Conservation (phyloP, 2,797 vertebrate genomes). For the Myotis findleyi region DNA sequence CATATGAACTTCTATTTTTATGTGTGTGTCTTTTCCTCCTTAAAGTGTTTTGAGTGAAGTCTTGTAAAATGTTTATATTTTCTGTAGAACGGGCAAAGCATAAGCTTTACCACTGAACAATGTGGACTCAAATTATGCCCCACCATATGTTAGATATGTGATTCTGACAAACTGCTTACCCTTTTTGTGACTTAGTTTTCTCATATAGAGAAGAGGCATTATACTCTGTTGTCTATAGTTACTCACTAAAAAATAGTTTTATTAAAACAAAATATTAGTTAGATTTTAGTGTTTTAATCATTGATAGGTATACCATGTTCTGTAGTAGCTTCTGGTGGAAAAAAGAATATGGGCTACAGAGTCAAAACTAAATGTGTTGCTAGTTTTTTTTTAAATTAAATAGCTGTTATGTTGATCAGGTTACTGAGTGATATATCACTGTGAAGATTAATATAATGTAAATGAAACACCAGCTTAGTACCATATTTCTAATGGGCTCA, state of each 20-base stretch:
- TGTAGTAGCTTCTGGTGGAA: neutral
- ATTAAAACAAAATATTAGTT: neutral
- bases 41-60: slow-evolving; percentile 22
- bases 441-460: neutral
- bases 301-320: neutral
- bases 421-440: neutral
- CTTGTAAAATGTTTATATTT: neutral
- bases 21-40: neutral
- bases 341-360: neutral
- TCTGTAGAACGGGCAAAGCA: neutral
- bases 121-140: neutral
- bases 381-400: neutral
- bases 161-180: neutral
- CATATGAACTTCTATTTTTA: neutral
- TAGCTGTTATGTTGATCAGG: neutral
- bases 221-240: neutral
- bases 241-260: neutral
- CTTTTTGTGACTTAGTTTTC: slow-evolving; percentile 9
- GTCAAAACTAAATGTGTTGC: neutral
- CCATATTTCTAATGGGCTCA: neutral
- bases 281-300: slow-evolving; percentile 12
- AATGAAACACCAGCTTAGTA: neutral
- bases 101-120: neutral
- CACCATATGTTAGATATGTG: neutral
- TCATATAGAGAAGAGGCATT: neutral